phyloP scores from a whole-genome alignment of 2,113 vertebrate genomes.

The Stigmatopora argus region DNA sequence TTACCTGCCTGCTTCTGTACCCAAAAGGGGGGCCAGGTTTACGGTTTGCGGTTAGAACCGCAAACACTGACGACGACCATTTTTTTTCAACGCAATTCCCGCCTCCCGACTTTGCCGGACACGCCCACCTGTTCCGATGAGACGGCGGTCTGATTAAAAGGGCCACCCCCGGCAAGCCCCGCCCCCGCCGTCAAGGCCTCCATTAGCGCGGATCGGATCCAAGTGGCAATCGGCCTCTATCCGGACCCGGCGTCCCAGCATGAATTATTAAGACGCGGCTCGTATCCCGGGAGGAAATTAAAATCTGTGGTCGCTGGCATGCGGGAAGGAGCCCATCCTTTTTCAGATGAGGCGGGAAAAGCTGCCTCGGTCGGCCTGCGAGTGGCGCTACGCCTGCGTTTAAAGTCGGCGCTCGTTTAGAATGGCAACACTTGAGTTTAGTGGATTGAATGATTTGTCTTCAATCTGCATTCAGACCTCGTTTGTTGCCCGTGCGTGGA shows the following conservation, averaged over 20 bases:
- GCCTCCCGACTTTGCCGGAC: slow-evolving; percentile 16
- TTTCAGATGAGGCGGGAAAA: no score
- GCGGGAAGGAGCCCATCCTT: no score
- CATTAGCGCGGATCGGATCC: slow-evolving; percentile 55
- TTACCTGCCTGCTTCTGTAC: no score
- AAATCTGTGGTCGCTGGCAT: slow-evolving; percentile 28
- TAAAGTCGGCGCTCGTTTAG: no score
- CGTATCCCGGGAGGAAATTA: slow-evolving; percentile 74
- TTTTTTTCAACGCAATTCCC: background rate
- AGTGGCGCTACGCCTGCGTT: no score
- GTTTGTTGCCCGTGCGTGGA: no score
- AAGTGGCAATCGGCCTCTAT: slow-evolving; percentile 51
- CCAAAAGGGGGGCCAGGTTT: no score
- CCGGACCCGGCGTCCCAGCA: slow-evolving; percentile 30
- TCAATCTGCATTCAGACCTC: no score
- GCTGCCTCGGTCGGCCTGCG: no score
- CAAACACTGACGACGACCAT: background rate
- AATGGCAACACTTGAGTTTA: no score
- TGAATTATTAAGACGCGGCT: slow-evolving; percentile 61
- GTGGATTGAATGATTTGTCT: no score
- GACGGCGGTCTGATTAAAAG: slow-evolving; percentile 70
- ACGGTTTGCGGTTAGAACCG: no score
- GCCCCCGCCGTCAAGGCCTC: slow-evolving; percentile 50
- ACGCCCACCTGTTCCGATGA: slow-evolving; percentile 62
- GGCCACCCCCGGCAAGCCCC: slow-evolving; percentile 28